These are phyloP conservation scores for Tragelaphus buxtoni DNA, from an alignment of 2,113 vertebrate species.

Conservation along the genomic window DNA sequence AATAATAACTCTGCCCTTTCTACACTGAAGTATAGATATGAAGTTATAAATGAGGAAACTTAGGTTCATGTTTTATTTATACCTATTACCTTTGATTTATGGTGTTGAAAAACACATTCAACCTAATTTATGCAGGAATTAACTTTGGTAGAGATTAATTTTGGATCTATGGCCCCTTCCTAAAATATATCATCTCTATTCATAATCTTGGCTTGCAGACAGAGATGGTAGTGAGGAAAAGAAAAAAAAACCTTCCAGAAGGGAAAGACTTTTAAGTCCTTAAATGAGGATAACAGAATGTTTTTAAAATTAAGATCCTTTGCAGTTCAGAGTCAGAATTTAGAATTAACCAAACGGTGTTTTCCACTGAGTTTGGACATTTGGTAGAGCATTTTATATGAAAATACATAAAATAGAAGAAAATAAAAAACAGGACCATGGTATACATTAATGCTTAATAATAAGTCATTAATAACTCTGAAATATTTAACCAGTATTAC, in stretches of 20 bases:
- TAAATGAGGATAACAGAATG: neutral
- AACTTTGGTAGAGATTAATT: conserved; percentile 52
- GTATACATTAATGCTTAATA: neutral
- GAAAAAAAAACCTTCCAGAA: neutral
- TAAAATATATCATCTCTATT: conserved; percentile 36
- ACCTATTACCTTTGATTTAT: conserved; percentile 17
- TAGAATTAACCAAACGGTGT: neutral
- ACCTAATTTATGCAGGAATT: conserved; percentile 48
- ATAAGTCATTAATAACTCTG: neutral
- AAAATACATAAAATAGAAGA: neutral
- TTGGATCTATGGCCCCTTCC: conserved; percentile 30
- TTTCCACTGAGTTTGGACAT: neutral
- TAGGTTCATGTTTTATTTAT: conserved; percentile 33
- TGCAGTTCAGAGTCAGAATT: neutral
- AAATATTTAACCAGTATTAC: neutral
- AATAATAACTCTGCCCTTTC: neutral
- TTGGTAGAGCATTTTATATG: neutral
- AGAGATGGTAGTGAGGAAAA: neutral
- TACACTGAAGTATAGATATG: neutral
- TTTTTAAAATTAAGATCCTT: neutral
- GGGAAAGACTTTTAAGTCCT: neutral
- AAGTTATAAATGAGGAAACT: conserved; percentile 32
- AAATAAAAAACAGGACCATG: neutral
- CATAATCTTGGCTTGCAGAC: neutral
- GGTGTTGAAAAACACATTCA: conserved; percentile 24